These are phyloP conservation scores for Cataglyphis altisquamis DNA, from an alignment of 2,888 invertebrate genomes.

Conservation along the genomic window DNA sequence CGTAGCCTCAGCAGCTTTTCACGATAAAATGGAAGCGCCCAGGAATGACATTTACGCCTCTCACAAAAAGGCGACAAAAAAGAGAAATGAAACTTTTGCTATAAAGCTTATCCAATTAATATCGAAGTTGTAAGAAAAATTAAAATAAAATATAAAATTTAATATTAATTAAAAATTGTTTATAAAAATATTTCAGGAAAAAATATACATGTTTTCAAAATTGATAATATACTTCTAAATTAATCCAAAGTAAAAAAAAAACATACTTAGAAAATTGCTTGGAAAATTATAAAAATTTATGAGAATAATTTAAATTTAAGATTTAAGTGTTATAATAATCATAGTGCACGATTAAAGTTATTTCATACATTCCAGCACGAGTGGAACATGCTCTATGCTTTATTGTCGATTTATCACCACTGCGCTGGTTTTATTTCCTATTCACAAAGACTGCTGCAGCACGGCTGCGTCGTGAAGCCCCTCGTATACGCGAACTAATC, in stretches of 20 bases:
- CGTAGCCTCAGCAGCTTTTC: slow-evolving; percentile 41
- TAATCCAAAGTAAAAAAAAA: background rate
- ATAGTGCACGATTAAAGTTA: background rate
- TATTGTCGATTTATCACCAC: slow-evolving; percentile 70
- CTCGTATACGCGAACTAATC: slow-evolving; percentile 79
- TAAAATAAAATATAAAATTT: background rate
- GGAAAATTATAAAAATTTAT: slow-evolving; percentile 5
- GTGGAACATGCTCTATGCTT: slow-evolving; percentile 44
- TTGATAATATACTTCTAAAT: background rate
- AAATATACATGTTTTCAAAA: background rate
- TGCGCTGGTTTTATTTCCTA: slow-evolving; percentile 70
- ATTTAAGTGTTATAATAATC: slow-evolving; percentile 13
- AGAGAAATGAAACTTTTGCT: background rate
- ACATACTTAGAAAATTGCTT: background rate
- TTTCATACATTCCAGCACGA: slow-evolving; percentile 21
- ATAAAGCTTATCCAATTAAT: background rate
- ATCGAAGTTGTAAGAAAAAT: background rate
- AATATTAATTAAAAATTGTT: background rate
- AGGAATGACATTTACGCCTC: slow-evolving; percentile 8
- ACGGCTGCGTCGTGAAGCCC: slow-evolving; percentile 68
- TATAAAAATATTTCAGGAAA: background rate
- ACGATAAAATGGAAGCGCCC: slow-evolving; percentile 29
- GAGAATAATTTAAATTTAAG: slow-evolving; percentile 23
- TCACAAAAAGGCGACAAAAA: background rate
- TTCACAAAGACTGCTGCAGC: slow-evolving; percentile 56